phyloP scores from a whole-genome alignment of 1,140 invertebrate genomes.

The Helicorthomorpha holstii region DNA sequence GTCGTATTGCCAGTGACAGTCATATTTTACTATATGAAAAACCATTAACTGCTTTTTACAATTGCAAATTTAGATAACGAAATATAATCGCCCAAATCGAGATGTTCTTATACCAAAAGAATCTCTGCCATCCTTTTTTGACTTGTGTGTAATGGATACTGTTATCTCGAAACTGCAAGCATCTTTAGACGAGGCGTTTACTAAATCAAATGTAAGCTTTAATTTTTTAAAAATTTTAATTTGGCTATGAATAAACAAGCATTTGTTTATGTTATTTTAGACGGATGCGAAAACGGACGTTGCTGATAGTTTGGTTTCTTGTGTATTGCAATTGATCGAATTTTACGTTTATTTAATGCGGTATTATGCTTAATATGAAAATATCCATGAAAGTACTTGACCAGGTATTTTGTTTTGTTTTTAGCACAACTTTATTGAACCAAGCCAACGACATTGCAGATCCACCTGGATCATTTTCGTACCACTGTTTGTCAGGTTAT shows the following conservation, averaged over 20 bases:
- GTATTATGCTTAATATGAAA: constrained; percentile 9
- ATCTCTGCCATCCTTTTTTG: constrained; percentile 44
- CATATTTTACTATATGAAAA: not conserved
- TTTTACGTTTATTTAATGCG: not conserved
- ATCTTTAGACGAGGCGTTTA: constrained; percentile 34
- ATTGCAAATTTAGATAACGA: constrained; percentile 7
- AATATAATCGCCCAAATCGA: constrained; percentile 5
- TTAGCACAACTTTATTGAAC: constrained; percentile 34
- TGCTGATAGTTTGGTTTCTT: not conserved
- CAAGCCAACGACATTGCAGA: constrained; percentile 32
- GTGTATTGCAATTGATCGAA: not conserved
- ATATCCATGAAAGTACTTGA: constrained; percentile 7
- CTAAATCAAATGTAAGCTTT: constrained; percentile 19
- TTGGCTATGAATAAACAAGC: not conserved
- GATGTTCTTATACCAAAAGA: constrained; percentile 1
- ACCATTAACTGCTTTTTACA: not conserved
- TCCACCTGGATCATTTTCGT: constrained; percentile 16
- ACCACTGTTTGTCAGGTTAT: constrained; percentile 24
- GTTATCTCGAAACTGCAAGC: constrained; percentile 51
- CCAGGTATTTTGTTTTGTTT: constrained; percentile 1
- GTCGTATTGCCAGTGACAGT: not conserved
- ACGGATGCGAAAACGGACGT: not conserved
- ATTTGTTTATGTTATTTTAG: not conserved
- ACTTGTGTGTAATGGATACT: constrained; percentile 44
- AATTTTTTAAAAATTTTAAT: not conserved